Percentiles rank a stretch among this genome's conserved stretches.
Conservation (phyloP, 2,113 vertebrate genomes). For the Tenebrosternarchus preto region DNA sequence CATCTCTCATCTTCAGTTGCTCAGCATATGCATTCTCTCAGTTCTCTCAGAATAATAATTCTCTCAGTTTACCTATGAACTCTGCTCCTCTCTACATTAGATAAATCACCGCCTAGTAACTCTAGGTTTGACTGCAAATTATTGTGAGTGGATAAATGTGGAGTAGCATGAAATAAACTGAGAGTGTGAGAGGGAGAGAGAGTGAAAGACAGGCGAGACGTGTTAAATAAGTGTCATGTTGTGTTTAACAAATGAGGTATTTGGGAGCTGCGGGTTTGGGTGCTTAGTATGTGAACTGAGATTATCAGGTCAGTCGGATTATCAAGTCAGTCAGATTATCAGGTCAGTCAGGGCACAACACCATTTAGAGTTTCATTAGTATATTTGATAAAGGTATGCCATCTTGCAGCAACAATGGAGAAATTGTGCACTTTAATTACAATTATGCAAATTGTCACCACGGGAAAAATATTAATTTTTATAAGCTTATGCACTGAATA, state of each 20-base stretch:
- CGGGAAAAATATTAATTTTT: constrained; percentile 4
- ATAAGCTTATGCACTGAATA: not conserved
- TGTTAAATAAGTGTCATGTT: constrained; percentile 15
- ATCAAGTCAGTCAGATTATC: no score
- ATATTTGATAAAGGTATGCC: not conserved
- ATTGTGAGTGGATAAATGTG: constrained; percentile 34
- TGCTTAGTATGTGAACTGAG: not conserved
- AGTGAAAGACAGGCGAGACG: constrained; percentile 12
- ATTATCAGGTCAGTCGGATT: constrained; percentile 17
- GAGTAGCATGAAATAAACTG: constrained; percentile 16
- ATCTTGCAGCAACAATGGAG: not conserved
- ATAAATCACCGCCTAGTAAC: constrained; percentile 38
- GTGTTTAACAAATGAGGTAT: constrained; percentile 31
- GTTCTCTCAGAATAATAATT: constrained; percentile 49
- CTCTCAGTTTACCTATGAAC: constrained; percentile 10
- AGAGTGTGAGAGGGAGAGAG: not conserved
- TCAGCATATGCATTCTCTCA: constrained; percentile 26
- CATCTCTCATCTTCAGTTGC: constrained; percentile 40
- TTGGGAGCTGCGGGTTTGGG: not conserved
- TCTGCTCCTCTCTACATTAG: constrained; percentile 24
- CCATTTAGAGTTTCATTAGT: not conserved
- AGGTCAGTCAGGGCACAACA: constrained; percentile 7
- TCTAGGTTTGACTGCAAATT: constrained; percentile 12
- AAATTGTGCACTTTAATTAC: constrained; percentile 14
- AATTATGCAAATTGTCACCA: constrained; percentile 34